Evolutionary conservation across 2,113 vertebrate genomes (phyloP).

Genomic region (Centrocercus urophasianus): DNA sequence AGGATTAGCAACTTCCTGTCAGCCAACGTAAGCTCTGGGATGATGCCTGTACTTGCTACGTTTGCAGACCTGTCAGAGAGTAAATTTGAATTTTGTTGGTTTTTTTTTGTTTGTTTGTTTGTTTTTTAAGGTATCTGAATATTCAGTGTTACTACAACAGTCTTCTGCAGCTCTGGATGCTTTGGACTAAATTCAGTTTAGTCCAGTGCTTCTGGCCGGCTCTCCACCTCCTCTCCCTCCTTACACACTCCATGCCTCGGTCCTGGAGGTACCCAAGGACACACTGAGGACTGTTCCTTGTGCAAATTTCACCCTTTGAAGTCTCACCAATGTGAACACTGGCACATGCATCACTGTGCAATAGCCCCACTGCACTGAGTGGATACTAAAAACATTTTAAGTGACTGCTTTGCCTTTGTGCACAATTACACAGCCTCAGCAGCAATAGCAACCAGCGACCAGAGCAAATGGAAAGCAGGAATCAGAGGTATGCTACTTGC

Average conservation of each 20-base stretch:
- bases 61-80: not conserved
- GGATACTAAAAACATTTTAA: not conserved
- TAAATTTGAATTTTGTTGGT: not conserved
- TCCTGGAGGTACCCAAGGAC: not conserved
- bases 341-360: rapidly evolving
- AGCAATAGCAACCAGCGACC: rapidly evolving
- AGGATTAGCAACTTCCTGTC: not conserved
- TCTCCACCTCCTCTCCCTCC: not conserved
- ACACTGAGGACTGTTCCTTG: too few relatives aligned
- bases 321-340: rapidly evolving
- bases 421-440: not conserved
- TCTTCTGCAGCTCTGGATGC: not conserved
- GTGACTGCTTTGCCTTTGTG: not conserved
- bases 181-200: not conserved
- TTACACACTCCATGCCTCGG: rapidly evolving
- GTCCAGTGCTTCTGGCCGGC: not conserved
- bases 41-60: rapidly evolving
- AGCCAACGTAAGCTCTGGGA: not conserved
- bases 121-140: too few relatives aligned
- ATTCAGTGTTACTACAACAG: not conserved
- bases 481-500: not conserved
- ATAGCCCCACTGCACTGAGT: not conserved
- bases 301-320: not conserved
- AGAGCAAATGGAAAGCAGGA: rapidly evolving
- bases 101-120: too few relatives aligned